A percentile compares a stretch with the other conserved stretches of the same genome.
These are phyloP conservation scores for Percopsis transmontana DNA, from an alignment of 2,113 vertebrate genomes.

Conservation along the genomic window DNA sequence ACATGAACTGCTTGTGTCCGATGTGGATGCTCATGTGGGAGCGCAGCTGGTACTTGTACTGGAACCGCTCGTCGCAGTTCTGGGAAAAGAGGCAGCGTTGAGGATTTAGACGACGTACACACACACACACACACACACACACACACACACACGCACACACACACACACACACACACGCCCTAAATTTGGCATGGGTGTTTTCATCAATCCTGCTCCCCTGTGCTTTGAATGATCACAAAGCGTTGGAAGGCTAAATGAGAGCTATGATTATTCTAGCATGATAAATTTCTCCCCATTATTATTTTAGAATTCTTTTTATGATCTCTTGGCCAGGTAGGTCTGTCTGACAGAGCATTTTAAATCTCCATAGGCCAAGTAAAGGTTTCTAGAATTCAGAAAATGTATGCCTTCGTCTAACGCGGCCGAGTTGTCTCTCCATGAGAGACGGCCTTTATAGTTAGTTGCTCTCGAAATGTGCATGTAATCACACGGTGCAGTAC, in stretches of 20 bases:
- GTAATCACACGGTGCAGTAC: conserved; percentile 34
- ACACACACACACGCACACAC: background rate
- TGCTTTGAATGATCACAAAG: background rate
- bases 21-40: conserved; percentile 99
- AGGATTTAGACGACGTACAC: background rate
- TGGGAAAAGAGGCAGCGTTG: conserved; percentile 58
- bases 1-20: conserved; percentile 98
- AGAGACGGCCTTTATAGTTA: background rate
- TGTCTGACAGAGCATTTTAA: conserved; percentile 33
- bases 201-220: background rate
- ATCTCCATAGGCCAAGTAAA: background rate
- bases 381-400: too few relatives aligned
- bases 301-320: too few relatives aligned
- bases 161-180: conserved; percentile 12
- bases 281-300: background rate
- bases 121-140: background rate
- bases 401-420: too few relatives aligned
- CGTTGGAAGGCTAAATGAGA: too few relatives aligned
- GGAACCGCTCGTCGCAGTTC: conserved; percentile 94
- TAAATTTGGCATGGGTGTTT: background rate
- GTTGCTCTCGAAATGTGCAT: conserved; percentile 17
- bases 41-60: conserved; percentile 97
- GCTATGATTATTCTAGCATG: background rate
- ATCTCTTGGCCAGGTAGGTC: conserved; percentile 14
- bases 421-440: background rate